phyloP scores from a whole-genome alignment of 2,113 vertebrate genomes.

The Siphamia tubifer region DNA sequence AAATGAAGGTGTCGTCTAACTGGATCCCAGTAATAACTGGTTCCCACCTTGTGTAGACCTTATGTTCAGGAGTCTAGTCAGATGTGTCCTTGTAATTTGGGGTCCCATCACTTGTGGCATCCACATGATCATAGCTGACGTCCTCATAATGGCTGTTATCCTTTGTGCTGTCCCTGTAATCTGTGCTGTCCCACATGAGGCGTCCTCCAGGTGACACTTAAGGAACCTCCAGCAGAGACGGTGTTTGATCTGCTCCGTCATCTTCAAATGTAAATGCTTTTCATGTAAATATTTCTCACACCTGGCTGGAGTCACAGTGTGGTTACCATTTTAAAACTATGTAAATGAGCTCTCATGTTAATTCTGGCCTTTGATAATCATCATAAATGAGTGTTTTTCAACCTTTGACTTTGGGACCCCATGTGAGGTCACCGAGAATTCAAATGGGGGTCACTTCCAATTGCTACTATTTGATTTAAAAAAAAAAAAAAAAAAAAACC shows the following conservation, averaged over 20 bases:
- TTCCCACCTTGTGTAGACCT: constrained; percentile 6
- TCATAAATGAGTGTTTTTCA: too few species aligned
- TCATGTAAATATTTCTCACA: constrained; percentile 42
- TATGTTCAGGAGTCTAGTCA: constrained; percentile 24
- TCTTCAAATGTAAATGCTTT: constrained; percentile 48
- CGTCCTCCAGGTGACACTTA: constrained; percentile 24
- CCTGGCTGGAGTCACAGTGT: constrained; percentile 6
- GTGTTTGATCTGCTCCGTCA: constrained; percentile 32
- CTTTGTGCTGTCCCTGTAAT: constrained; percentile 42
- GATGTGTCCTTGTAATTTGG: constrained; percentile 14
- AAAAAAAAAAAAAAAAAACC: too few species aligned
- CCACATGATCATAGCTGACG: constrained; percentile 40
- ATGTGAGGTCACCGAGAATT: too few species aligned
- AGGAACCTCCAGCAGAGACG: constrained; percentile 22
- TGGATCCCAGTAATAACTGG: constrained; percentile 44
- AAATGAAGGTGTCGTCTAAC: constrained; percentile 39
- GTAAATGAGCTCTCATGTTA: constrained; percentile 32
- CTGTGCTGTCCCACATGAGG: constrained; percentile 13
- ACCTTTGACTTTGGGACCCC: too few species aligned
- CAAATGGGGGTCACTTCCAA: too few species aligned
- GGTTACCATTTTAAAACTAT: constrained; percentile 43
- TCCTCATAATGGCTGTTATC: constrained; percentile 57
- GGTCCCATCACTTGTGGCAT: constrained; percentile 41
- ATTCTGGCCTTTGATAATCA: constrained; percentile 41
- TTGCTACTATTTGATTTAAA: too few species aligned